Evolutionary conservation across 2,797 vertebrate genomes (phyloP), one percentile per base, ranked within the genome.

Genomic region (Mormyrops boulengeri): DNA sequence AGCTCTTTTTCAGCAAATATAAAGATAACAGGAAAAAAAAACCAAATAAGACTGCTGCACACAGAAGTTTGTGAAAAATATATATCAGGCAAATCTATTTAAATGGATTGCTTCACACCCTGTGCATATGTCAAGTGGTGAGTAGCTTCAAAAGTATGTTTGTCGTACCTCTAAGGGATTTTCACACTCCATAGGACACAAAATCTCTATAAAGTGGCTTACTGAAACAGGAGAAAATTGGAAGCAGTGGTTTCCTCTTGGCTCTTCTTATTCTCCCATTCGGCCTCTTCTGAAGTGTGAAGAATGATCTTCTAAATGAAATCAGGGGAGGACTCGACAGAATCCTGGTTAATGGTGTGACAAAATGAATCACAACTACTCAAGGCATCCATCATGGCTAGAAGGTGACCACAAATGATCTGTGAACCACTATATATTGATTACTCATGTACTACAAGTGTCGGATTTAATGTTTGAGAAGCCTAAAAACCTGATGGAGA

Each of bases 381-480:
- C 94, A 95, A 96, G 95, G 96, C 97, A 97, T 98, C 96, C 96
- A 97, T 98, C 97, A 97, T 95, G 94, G 95, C 95, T 96, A 96
- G 96, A 96, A 96, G 95, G 96, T 97, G 97, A 97, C 97, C 97
- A 97, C 97, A 96, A 97, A 97, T 98, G 97, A 98, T 98, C 96
- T 97, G 97, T 97, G 97, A 97, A 97, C 96, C 96, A 96, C 96
- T 96, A 95, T 96, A 96, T 98, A 98, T 98, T 98, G 97, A 98
- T 98, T 97, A 97, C 96, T 96, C 95, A 94, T 96, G 97, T 96
- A 97, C 96, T 97, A 97, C 96, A 97, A 97, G 96, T 98, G 97
- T 98, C 97, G 97, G 96, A 94, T 97, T 97, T 97, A 97, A 98
- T 98, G 97, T 97, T 96, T 96, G 96, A 93, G 96, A 94, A 96